These are phyloP conservation scores for Conus ventricosus DNA, from an alignment of 1,140 invertebrate genomes.

Conservation along the genomic window DNA sequence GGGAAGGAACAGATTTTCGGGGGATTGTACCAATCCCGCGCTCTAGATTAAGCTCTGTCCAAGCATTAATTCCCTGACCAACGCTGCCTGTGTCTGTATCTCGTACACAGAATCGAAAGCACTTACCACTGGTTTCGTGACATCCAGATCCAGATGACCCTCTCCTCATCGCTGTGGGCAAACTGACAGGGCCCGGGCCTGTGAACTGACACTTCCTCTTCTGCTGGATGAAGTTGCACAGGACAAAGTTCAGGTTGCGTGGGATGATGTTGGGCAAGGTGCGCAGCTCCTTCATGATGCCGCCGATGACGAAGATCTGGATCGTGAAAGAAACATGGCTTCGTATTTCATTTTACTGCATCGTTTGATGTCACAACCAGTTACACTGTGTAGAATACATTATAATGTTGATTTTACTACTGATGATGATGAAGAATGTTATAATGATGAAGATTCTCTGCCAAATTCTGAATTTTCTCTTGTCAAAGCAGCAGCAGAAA, in stretches of 20 bases:
- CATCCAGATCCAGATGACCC: slow-evolving; percentile 79
- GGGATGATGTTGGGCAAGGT: slow-evolving; percentile 58
- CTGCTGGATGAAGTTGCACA: slow-evolving; percentile 62
- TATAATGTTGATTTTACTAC: too few species aligned
- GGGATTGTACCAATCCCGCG: background rate
- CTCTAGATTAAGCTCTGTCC: too few species aligned
- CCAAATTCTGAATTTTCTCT: too few species aligned
- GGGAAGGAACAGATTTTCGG: too few species aligned
- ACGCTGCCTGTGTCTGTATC: background rate
- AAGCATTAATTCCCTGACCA: too few species aligned
- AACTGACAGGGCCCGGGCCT: slow-evolving; percentile 90
- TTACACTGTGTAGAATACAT: too few species aligned
- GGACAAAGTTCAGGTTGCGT: slow-evolving; percentile 55
- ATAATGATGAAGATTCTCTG: too few species aligned
- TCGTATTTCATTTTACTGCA: too few species aligned
- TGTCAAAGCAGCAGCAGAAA: too few species aligned
- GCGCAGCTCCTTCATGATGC: slow-evolving; percentile 60
- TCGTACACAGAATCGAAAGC: background rate
- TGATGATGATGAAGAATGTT: too few species aligned
- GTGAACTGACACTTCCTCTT: slow-evolving; percentile 71
- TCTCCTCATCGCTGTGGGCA: slow-evolving; percentile 92
- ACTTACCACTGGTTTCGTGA: slow-evolving; percentile 57
- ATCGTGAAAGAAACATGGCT: background rate
- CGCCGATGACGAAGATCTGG: slow-evolving; percentile 54
- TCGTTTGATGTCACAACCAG: too few species aligned